These are phyloP conservation scores for Sphaerophoria taeniata DNA, from an alignment of 2,888 invertebrate genomes.

Conservation along the genomic window DNA sequence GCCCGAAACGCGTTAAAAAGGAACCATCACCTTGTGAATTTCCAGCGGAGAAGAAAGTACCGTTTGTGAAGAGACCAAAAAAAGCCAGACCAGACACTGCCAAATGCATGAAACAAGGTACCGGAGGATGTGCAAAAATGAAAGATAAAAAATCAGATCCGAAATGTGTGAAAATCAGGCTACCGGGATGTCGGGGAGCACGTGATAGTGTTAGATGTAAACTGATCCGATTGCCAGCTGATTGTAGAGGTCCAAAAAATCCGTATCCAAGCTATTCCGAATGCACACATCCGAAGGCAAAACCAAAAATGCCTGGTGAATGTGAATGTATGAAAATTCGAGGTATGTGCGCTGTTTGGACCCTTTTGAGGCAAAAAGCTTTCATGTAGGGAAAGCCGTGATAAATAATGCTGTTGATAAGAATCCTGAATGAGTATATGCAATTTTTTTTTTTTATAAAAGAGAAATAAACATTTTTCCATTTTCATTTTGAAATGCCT, in stretches of 20 bases:
- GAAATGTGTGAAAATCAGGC: constrained; percentile 71
- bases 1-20: constrained; percentile 77
- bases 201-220: constrained; percentile 61
- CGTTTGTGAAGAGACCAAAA: constrained; percentile 26
- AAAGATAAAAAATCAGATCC: constrained; percentile 37
- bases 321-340: constrained; percentile 75
- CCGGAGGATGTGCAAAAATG: constrained; percentile 6
- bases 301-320: constrained; percentile 67
- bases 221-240: fast-evolving
- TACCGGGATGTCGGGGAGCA: constrained; percentile 58
- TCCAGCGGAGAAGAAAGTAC: constrained; percentile 44
- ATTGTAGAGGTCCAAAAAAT: constrained; percentile 42
- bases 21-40: constrained; percentile 77
- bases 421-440: too few species aligned
- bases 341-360: constrained; percentile 76
- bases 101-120: constrained; percentile 24
- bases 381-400: constrained; percentile 28
- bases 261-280: constrained; percentile 77
- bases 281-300: constrained; percentile 61
- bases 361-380: constrained; percentile 53
- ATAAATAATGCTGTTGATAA: too few species aligned
- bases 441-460: too few species aligned
- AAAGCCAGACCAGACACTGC: constrained; percentile 34
- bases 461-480: too few species aligned
- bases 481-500: too few species aligned